These are phyloP conservation scores for Drosophila ironensis DNA, from an alignment of 1,140 invertebrate species.

Conservation along the genomic window DNA sequence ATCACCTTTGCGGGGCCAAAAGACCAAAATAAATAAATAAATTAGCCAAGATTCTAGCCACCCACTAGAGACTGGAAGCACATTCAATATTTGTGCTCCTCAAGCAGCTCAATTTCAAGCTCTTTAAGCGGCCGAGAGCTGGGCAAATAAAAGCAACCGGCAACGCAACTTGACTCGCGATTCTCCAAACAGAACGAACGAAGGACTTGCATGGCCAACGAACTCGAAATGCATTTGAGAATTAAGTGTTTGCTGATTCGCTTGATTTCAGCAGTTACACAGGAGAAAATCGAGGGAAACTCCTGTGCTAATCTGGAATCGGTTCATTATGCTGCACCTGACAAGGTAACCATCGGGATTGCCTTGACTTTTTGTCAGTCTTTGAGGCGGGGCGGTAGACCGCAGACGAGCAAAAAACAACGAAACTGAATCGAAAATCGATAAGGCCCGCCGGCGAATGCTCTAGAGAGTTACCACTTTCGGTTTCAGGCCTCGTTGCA, in stretches of 20 bases:
- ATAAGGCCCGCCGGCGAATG: constrained; percentile 18
- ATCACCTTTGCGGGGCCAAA: neutral
- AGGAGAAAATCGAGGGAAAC: constrained; percentile 21
- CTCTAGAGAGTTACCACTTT: constrained; percentile 75
- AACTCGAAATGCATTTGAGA: constrained; percentile 63
- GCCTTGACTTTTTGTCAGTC: neutral
- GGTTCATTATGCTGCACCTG: neutral
- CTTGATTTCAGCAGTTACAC: constrained; percentile 46
- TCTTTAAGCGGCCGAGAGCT: constrained; percentile 39
- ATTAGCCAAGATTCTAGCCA: constrained; percentile 25
- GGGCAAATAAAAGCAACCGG: constrained; percentile 20
- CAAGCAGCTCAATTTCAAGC: constrained; percentile 63
- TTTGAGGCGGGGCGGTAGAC: constrained; percentile 9
- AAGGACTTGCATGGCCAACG: constrained; percentile 73
- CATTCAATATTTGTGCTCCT: constrained; percentile 41
- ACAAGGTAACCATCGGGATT: too few relatives aligned
- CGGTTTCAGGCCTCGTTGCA: constrained; percentile 60
- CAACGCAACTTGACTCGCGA: neutral
- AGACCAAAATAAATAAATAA: constrained; percentile 11
- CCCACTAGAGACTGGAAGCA: constrained; percentile 25
- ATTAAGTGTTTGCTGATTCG: constrained; percentile 75
- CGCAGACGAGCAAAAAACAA: constrained; percentile 23
- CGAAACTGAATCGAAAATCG: constrained; percentile 8
- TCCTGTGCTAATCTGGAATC: neutral
- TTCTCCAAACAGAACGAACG: constrained; percentile 49